A percentile compares a stretch with the other conserved stretches of the same genome.
These are phyloP conservation scores for Helicoverpa assulta DNA, from an alignment of 2,888 invertebrate genomes.

Conservation along the genomic window DNA sequence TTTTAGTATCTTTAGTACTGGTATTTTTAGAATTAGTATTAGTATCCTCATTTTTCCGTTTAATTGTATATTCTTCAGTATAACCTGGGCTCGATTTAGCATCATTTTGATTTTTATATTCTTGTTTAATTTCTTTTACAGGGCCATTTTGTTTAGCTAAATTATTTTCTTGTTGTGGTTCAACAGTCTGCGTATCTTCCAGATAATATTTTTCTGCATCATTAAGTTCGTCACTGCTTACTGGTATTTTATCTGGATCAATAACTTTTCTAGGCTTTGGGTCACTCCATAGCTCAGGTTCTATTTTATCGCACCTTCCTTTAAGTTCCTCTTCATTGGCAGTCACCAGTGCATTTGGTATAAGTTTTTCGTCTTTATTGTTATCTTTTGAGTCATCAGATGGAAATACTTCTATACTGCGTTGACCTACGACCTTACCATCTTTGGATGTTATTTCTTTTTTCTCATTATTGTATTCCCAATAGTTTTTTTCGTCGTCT, in stretches of 20 bases:
- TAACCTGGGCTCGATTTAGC: neutral
- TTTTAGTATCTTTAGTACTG: too few relatives aligned
- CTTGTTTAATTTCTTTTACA: neutral
- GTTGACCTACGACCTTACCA: constrained; percentile 16
- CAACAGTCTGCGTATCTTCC: neutral
- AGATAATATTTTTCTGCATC: neutral
- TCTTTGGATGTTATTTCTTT: constrained; percentile 7
- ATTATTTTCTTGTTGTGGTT: neutral
- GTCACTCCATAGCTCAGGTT: constrained; percentile 29
- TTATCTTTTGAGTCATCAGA: neutral
- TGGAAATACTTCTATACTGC: constrained; percentile 18
- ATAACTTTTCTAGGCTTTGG: constrained; percentile 3
- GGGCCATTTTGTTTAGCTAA: neutral
- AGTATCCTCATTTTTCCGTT: neutral
- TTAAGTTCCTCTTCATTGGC: neutral
- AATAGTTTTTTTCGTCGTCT: constrained; percentile 65
- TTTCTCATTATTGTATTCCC: constrained; percentile 28
- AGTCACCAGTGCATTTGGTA: neutral
- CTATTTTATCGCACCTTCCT: constrained; percentile 15
- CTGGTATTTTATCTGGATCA: constrained; percentile 1
- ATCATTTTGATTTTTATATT: neutral
- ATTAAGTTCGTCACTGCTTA: constrained; percentile 15
- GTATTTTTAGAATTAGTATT: too few relatives aligned
- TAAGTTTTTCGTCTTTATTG: neutral
- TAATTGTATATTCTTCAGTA: neutral